phyloP scores from a whole-genome alignment of 2,888 invertebrate genomes.

The Pyrochroa serraticornis region DNA sequence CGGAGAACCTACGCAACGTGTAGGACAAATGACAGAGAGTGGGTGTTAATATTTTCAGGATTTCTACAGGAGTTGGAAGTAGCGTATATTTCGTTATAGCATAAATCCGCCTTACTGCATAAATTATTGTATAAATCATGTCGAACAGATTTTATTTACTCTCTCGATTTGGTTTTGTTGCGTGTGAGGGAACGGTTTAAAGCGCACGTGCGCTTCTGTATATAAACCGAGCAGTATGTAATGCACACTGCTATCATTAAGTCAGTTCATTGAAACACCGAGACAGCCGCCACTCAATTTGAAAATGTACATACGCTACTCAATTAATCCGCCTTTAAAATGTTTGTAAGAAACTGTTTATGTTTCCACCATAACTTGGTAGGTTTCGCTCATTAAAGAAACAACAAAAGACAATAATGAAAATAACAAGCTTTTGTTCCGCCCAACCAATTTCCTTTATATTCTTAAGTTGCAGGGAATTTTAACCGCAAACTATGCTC shows the following conservation, averaged over 20 bases:
- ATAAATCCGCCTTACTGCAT: conserved; percentile 28
- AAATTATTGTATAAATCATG: conserved; percentile 32
- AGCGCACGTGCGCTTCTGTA: conserved; percentile 34
- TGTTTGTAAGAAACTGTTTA: conserved; percentile 22
- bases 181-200: conserved; percentile 26
- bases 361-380: not conserved
- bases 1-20: too few species aligned
- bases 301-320: conserved; percentile 31
- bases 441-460: conserved; percentile 2
- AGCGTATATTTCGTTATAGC: conserved; percentile 17
- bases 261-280: conserved; percentile 32
- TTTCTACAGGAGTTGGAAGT: conserved; percentile 13
- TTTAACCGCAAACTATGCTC: conserved; percentile 3
- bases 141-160: conserved; percentile 30
- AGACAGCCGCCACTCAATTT: conserved; percentile 32
- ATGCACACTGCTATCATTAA: conserved; percentile 32
- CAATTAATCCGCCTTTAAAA: conserved; percentile 28
- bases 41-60: conserved; percentile 17
- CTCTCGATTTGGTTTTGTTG: conserved; percentile 31
- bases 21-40: conserved; percentile 5
- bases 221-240: conserved; percentile 32
- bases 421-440: conserved; percentile 10
- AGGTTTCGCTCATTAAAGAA: conserved; percentile 4
- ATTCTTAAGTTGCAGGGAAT: conserved; percentile 8
- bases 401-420: conserved; percentile 6